A percentile compares a stretch with the other conserved stretches of the same genome.
Conservation (phyloP, 1,140 invertebrate species). For the Psilanteris sp. region DNA sequence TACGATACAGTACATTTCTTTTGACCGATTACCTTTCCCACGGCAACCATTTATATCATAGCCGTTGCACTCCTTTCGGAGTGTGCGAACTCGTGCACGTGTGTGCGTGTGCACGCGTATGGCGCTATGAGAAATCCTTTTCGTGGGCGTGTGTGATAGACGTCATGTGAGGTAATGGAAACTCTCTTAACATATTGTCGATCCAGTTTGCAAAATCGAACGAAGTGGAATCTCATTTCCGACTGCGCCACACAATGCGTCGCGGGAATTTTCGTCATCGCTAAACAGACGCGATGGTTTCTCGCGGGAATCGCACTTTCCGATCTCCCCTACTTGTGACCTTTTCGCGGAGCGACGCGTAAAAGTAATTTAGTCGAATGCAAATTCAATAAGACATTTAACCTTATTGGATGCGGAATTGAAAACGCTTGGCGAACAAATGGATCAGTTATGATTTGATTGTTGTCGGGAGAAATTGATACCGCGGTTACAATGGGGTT, state of each 20-base stretch:
- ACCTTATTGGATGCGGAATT: conserved; percentile 38
- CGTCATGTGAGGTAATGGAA: conserved; percentile 62
- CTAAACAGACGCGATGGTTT: conserved; percentile 8
- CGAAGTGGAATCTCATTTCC: conserved; percentile 58
- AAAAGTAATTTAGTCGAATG: conserved; percentile 50
- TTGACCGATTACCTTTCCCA: conserved; percentile 76
- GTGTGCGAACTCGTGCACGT: neutral
- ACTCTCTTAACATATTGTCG: conserved; percentile 42
- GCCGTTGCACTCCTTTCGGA: conserved; percentile 33
- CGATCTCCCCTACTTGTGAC: conserved; percentile 37
- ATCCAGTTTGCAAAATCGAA: conserved; percentile 67
- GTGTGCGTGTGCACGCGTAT: conserved; percentile 28
- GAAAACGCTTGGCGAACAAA: conserved; percentile 21
- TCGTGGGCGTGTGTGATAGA: conserved; percentile 65
- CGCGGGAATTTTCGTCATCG: conserved; percentile 17
- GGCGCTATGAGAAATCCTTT: conserved; percentile 68
- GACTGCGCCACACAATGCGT: conserved; percentile 22
- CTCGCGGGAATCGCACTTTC: conserved; percentile 23
- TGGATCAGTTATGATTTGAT: conserved; percentile 9
- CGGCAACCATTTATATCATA: conserved; percentile 71
- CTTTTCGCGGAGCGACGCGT: conserved; percentile 28
- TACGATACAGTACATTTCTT: conserved; percentile 68
- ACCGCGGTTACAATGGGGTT: neutral
- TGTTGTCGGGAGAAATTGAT: conserved; percentile 39
- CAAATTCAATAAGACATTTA: conserved; percentile 46